Conservation (phyloP, 2,888 invertebrate species). For the Agrypnus murinus region DNA sequence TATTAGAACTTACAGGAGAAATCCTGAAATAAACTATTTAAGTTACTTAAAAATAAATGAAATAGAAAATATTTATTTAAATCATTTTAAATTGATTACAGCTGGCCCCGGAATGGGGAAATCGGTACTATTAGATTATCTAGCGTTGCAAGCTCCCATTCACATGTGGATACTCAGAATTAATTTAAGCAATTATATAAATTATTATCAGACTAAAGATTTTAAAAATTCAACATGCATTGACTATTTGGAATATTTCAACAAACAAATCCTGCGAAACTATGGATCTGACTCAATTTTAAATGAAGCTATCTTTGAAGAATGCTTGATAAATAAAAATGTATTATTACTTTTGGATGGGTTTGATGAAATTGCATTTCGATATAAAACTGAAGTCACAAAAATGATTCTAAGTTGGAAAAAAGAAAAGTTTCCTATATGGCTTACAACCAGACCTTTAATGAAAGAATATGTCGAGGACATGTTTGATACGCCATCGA, state of each 20-base stretch:
- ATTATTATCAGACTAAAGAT: conserved; percentile 1
- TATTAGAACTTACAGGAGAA: neutral
- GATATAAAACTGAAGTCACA: conserved; percentile 23
- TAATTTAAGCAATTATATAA: conserved; percentile 7
- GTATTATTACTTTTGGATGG: conserved; percentile 31
- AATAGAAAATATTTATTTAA: neutral
- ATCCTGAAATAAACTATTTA: neutral
- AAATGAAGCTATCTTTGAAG: conserved; percentile 1
- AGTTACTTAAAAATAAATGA: neutral
- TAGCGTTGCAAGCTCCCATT: neutral
- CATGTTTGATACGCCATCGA: neutral
- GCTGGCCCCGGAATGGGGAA: conserved; percentile 37
- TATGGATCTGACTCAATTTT: too few relatives aligned
- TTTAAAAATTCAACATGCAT: neutral
- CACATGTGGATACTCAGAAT: conserved; percentile 21
- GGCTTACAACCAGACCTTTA: conserved; percentile 31
- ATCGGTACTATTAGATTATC: conserved; percentile 9
- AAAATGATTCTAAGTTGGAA: neutral
- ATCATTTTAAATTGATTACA: neutral
- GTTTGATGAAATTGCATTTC: conserved; percentile 31
- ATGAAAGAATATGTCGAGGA: conserved; percentile 16
- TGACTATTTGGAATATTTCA: conserved; percentile 1
- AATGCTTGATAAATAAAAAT: conserved; percentile 12
- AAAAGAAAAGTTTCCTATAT: neutral
- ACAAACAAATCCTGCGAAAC: neutral